phyloP scores from a whole-genome alignment of 2,888 invertebrate genomes.

The Ommatoiulus sabulosus region DNA sequence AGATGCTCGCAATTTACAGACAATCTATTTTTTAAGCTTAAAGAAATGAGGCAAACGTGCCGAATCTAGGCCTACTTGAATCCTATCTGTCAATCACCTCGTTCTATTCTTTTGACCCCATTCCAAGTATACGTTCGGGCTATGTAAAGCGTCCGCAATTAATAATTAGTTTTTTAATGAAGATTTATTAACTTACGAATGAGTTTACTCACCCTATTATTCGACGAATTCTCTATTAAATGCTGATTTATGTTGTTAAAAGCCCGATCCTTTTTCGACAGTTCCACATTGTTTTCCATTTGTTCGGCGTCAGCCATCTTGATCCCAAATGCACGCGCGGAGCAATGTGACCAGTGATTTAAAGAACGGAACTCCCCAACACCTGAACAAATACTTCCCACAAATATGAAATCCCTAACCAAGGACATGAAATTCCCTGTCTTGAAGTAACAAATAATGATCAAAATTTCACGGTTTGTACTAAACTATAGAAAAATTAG shows the following conservation, averaged over 20 bases:
- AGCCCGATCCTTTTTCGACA: conserved; percentile 58
- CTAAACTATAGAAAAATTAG: too few relatives aligned
- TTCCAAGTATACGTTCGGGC: neutral
- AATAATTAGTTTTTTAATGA: neutral
- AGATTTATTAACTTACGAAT: neutral
- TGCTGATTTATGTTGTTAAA: conserved; percentile 55
- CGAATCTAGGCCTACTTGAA: neutral
- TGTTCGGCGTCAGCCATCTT: conserved; percentile 55
- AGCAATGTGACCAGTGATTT: neutral
- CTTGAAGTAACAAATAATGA: too few relatives aligned
- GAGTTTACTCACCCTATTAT: conserved; percentile 56
- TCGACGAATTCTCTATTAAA: conserved; percentile 53
- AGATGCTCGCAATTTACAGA: neutral
- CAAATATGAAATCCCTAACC: neutral
- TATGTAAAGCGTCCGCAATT: neutral
- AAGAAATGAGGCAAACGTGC: neutral
- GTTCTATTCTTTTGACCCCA: conserved; percentile 30
- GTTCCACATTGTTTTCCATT: conserved; percentile 58
- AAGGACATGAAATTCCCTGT: neutral
- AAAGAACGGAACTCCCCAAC: neutral
- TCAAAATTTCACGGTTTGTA: too few relatives aligned
- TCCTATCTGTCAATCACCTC: conserved; percentile 39
- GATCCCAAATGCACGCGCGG: conserved; percentile 1
- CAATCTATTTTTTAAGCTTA: neutral
- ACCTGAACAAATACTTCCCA: neutral